These are phyloP conservation scores for Columba janthina DNA, from an alignment of 2,113 vertebrate genomes.

Conservation along the genomic window DNA sequence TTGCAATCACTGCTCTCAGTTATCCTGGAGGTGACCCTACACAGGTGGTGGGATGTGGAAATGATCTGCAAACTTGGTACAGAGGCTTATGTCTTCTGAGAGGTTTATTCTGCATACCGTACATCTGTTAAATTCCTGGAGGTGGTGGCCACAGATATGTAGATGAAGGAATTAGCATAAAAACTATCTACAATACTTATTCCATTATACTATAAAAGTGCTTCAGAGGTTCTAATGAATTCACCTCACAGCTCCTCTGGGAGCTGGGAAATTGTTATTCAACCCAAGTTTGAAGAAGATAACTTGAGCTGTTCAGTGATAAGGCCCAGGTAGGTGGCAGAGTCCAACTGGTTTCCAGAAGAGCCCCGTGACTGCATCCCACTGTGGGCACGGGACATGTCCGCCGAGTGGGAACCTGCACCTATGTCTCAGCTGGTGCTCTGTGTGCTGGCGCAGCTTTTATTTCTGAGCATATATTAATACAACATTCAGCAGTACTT, in stretches of 20 bases:
- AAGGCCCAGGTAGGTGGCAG: background rate
- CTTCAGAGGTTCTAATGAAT: background rate
- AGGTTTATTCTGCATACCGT: background rate
- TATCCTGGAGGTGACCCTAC: background rate
- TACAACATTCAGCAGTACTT: background rate
- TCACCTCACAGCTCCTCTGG: background rate
- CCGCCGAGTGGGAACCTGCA: rapidly evolving
- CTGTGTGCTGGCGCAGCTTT: background rate
- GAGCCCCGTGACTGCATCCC: background rate
- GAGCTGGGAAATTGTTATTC: slow-evolving; percentile 8
- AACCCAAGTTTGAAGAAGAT: background rate
- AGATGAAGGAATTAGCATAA: slow-evolving; percentile 21
- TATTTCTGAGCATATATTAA: background rate
- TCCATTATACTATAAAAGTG: background rate
- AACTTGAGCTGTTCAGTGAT: background rate
- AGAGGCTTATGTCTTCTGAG: background rate
- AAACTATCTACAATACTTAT: slow-evolving; percentile 9
- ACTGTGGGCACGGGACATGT: background rate
- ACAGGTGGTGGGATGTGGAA: background rate
- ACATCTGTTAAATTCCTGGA: background rate
- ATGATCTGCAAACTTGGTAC: background rate
- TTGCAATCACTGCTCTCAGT: background rate
- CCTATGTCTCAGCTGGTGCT: background rate
- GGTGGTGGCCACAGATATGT: background rate
- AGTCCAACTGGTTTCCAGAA: background rate